Conservation (phyloP, 2,113 vertebrate genomes). For the Ptyas mucosa region DNA sequence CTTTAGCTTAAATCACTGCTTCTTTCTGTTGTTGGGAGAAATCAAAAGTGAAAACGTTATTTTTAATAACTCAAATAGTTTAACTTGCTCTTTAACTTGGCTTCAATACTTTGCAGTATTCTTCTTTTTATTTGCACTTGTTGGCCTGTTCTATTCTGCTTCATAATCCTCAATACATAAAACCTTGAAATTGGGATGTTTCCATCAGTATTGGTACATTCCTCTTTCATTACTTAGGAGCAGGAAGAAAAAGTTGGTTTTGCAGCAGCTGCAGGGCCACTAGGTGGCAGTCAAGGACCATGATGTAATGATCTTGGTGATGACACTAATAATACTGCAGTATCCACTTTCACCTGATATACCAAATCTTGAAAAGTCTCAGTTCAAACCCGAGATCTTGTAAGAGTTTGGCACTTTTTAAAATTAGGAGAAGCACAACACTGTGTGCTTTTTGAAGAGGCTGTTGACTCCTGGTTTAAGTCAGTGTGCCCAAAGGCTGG, state of each 20-base stretch:
- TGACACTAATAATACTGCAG: background rate
- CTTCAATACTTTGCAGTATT: background rate
- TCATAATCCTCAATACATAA: background rate
- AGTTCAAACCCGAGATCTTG: background rate
- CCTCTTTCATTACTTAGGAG: background rate
- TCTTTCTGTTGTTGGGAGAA: background rate
- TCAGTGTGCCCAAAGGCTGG: background rate
- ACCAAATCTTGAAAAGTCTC: background rate
- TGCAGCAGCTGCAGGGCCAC: background rate
- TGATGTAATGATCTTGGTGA: background rate
- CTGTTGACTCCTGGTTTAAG: background rate
- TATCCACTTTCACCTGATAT: background rate
- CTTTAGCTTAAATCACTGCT: background rate
- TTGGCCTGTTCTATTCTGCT: background rate
- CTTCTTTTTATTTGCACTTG: background rate
- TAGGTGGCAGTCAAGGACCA: background rate
- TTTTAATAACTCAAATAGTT: background rate
- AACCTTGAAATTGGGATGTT: background rate
- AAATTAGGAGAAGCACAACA: background rate
- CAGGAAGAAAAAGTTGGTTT: background rate
- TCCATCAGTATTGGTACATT: background rate
- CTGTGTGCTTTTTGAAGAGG: background rate
- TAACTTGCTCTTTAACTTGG: background rate
- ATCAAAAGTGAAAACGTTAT: background rate
- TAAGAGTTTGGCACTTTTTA: background rate